Evolutionary conservation across 1,140 invertebrate genomes (phyloP).

Genomic region (Drosophila azteca): DNA sequence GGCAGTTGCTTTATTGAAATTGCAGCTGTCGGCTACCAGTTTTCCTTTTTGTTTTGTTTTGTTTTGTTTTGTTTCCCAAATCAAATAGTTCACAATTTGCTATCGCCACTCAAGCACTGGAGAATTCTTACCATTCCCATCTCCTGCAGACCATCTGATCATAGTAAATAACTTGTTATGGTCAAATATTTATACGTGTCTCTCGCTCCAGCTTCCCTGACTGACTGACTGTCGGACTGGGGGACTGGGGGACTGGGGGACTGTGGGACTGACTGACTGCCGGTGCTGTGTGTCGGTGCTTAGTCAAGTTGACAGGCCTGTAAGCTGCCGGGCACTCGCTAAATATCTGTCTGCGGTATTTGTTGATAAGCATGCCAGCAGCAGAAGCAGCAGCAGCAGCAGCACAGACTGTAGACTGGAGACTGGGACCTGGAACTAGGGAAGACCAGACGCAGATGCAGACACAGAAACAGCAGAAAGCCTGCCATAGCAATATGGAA

Average conservation of each 20-base stretch:
- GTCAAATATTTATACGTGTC: slow-evolving; percentile 63
- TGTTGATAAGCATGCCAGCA: slow-evolving; percentile 66
- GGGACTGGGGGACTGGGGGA: slow-evolving; percentile 9
- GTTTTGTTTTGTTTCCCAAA: slow-evolving; percentile 65
- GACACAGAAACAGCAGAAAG: too few species aligned
- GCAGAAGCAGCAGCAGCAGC: background rate
- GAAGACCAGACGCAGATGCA: slow-evolving; percentile 29
- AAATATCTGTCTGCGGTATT: slow-evolving; percentile 76
- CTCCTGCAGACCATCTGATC: slow-evolving; percentile 47
- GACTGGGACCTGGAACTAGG: slow-evolving; percentile 4
- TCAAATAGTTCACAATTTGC: slow-evolving; percentile 76
- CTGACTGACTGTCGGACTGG: slow-evolving; percentile 13
- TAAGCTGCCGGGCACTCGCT: slow-evolving; percentile 47
- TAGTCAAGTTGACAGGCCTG: slow-evolving; percentile 64
- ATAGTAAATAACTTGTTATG: slow-evolving; percentile 81
- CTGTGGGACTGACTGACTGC: background rate
- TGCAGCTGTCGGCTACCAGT: slow-evolving; percentile 57
- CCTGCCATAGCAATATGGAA: slow-evolving; percentile 44
- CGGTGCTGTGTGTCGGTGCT: slow-evolving; percentile 36
- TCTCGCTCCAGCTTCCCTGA: slow-evolving; percentile 7
- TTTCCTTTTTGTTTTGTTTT: slow-evolving; percentile 41
- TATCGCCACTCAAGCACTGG: slow-evolving; percentile 69
- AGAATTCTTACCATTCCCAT: slow-evolving; percentile 29
- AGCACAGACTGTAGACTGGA: background rate
- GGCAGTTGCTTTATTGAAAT: slow-evolving; percentile 59